phyloP scores from a whole-genome alignment of 1,140 invertebrate genomes.

The Microvelia longipes region DNA sequence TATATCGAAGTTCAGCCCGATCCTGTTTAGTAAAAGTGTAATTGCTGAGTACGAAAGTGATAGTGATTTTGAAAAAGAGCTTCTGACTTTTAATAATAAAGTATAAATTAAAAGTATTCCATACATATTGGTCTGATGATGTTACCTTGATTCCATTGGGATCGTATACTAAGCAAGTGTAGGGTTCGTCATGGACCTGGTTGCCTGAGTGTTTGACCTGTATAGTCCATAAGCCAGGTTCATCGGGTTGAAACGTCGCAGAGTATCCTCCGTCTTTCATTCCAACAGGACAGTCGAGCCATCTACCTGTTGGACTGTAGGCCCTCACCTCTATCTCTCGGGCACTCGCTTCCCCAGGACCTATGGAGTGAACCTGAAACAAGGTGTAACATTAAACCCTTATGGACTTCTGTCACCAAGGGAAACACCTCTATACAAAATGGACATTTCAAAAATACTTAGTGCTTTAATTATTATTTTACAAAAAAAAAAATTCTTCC shows the following conservation, averaged over 20 bases:
- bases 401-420: no score
- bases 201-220: slow-evolving; percentile 90
- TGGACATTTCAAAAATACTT: no score
- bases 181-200: slow-evolving; percentile 91
- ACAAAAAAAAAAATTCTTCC: no score
- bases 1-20: no score
- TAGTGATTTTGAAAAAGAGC: no score
- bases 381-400: slow-evolving; percentile 5
- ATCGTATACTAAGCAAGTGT: slow-evolving; percentile 93
- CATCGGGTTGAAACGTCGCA: slow-evolving; percentile 89
- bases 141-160: slow-evolving; percentile 68
- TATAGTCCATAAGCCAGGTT: slow-evolving; percentile 92
- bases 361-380: slow-evolving; percentile 45
- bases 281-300: slow-evolving; percentile 56
- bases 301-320: slow-evolving; percentile 66
- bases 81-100: no score
- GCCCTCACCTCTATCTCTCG: slow-evolving; percentile 77
- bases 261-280: slow-evolving; percentile 61
- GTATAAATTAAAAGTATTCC: no score
- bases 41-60: no score
- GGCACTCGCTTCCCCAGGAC: slow-evolving; percentile 40
- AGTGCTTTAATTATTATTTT: no score
- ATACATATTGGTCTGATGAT: no score
- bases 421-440: no score
- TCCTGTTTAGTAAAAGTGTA: no score